Conservation (phyloP, 1,140 invertebrate species). For the Lordiphosa stackelbergi region DNA sequence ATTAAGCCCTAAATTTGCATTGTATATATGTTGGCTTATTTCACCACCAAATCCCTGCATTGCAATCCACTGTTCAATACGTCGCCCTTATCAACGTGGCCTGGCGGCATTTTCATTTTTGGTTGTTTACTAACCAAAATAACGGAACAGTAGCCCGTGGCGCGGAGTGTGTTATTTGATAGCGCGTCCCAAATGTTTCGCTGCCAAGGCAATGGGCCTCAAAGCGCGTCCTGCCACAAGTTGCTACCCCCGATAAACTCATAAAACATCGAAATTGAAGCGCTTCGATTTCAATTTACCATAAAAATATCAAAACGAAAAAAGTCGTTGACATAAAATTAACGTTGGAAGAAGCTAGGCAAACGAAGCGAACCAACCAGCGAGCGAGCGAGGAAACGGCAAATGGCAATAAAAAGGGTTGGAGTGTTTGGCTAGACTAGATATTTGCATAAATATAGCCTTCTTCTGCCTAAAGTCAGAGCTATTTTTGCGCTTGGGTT, state of each 20-base stretch:
- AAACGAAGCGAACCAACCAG: constrained; percentile 3
- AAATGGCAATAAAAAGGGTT: constrained; percentile 20
- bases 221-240: constrained; percentile 61
- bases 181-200: constrained; percentile 72
- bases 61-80: constrained; percentile 34
- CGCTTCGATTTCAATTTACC: constrained; percentile 75
- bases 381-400: constrained; percentile 5
- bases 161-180: constrained; percentile 60
- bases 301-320: constrained; percentile 67
- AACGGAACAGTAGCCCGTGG: constrained; percentile 45
- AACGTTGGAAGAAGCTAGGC: constrained; percentile 41
- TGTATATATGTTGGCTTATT: too few relatives aligned
- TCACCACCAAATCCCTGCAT: constrained; percentile 1
- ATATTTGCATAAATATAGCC: constrained; percentile 46
- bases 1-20: too few relatives aligned
- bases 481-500: constrained; percentile 33
- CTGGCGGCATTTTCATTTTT: constrained; percentile 59
- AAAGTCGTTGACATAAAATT: constrained; percentile 75
- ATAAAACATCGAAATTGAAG: constrained; percentile 75
- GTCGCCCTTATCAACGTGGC: constrained; percentile 59
- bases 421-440: constrained; percentile 48
- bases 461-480: background rate
- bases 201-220: constrained; percentile 63
- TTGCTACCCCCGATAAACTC: constrained; percentile 72
- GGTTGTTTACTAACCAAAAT: constrained; percentile 76